Evolutionary conservation across 2,888 invertebrate genomes (phyloP).

Genomic region (Embidobia sp.): DNA sequence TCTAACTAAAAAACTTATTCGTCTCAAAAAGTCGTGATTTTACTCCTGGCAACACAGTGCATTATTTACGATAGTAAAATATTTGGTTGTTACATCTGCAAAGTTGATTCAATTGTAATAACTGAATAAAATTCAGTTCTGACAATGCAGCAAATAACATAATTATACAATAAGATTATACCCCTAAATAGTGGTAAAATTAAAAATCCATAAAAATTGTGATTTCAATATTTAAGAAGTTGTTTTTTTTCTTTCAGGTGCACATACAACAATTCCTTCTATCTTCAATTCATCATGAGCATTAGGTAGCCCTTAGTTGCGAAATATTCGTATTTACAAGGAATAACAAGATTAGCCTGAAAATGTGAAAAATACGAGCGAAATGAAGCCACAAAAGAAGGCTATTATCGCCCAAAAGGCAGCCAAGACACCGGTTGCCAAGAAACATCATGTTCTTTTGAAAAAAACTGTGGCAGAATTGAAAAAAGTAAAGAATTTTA

Average conservation of each 20-base stretch:
- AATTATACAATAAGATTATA: too few relatives aligned
- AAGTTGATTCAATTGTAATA: too few relatives aligned
- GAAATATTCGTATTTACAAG: conserved; percentile 19
- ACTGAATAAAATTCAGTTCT: too few relatives aligned
- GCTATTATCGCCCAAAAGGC: conserved; percentile 79
- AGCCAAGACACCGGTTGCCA: conserved; percentile 77
- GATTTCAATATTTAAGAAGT: neutral
- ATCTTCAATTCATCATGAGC: conserved; percentile 71
- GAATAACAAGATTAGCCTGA: conserved; percentile 63
- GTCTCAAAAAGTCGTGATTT: too few relatives aligned
- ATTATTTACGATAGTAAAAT: too few relatives aligned
- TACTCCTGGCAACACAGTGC: too few relatives aligned
- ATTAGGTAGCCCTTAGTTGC: conserved; percentile 72
- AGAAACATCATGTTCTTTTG: conserved; percentile 76
- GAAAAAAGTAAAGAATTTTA: conserved; percentile 74
- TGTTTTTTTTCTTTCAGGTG: conserved; percentile 16
- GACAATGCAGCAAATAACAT: too few relatives aligned
- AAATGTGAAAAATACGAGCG: conserved; percentile 77
- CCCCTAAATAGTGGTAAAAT: too few relatives aligned
- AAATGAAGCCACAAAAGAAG: conserved; percentile 81
- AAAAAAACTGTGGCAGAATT: conserved; percentile 73
- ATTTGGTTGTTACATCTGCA: too few relatives aligned
- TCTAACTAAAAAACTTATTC: too few relatives aligned
- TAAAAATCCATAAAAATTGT: too few relatives aligned
- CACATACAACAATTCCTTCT: neutral